Base-by-base conservation (phyloP, 2,113 vertebrate species). In the Calidris pygmaea region DNA sequence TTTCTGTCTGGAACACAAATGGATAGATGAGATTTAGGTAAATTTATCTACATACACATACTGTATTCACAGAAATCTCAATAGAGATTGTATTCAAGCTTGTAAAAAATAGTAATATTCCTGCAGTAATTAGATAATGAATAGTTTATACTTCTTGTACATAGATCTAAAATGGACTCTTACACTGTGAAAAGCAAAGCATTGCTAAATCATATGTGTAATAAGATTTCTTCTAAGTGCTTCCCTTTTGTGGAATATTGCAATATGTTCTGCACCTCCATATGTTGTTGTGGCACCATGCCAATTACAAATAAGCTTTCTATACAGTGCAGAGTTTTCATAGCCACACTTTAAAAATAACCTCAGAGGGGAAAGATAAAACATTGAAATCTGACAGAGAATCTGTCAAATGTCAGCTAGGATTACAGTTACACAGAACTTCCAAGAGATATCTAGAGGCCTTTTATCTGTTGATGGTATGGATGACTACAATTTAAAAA, bases 261-360 rank as follows among this genome's bases (percentile, higher is more conserved):
- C 55, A 95, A 30, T 81, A 65, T 55, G 22, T 74, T 90, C 72
- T 6, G 5, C n/a, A 81, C 5, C 12, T 94, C 88, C 79, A n/a
- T 94, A 94, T 76, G 71, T 73, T 93, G 27, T 91, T 94, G 50
- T 88, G 81, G 55, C 45, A 88, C 4, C 9, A 23, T 41, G 39
- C 41, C 66, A 70, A 21, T 58, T 80, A 72, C 34, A 90, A 95
- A 83, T 37, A 86, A 92, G 47, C 21, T 81, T 90, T 86, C 76
- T 78, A 75, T 90, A 77, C 3, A 72, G 35, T 34, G 56, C 37
- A 56, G 53, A 55, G 6, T 65, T 85, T 95, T 96, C 66, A 75
- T 62, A 83, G 52, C 11, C 58, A 94, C 29, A 15, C 19, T 94
- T 94, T 91, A 84, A 95, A 93, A 97, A 87, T 76, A 93, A 95